A percentile compares a stretch with the other conserved stretches of the same genome.
These are phyloP conservation scores for Caracal caracal DNA, from an alignment of 2,113 vertebrate species.

Conservation along the genomic window DNA sequence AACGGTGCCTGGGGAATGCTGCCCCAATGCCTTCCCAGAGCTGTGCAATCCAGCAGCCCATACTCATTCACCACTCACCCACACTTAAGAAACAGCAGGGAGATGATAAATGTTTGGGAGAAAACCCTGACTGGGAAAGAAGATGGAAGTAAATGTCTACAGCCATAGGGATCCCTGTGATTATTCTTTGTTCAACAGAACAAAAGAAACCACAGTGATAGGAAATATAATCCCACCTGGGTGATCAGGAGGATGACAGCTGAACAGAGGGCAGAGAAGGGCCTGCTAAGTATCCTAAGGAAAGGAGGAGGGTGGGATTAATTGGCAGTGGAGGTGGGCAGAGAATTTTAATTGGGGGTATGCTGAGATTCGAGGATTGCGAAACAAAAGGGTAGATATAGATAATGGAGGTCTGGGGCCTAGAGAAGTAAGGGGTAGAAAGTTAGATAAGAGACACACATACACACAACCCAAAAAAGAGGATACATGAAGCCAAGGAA, in stretches of 20 bases:
- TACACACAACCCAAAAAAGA: background rate
- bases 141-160: background rate
- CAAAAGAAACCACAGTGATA: background rate
- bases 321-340: background rate
- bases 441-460: background rate
- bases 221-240: background rate
- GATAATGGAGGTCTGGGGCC: background rate
- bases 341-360: background rate
- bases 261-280: background rate
- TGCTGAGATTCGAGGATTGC: background rate
- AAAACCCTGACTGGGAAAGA: background rate
- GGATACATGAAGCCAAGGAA: background rate
- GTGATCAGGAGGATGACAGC: background rate
- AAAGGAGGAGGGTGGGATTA: background rate
- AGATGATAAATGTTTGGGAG: background rate
- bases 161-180: background rate
- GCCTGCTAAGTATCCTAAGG: background rate
- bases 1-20: background rate
- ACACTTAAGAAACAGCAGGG: background rate
- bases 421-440: background rate
- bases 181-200: background rate
- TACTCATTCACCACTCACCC: background rate
- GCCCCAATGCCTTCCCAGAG: background rate
- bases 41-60: background rate
- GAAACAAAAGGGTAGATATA: background rate